A percentile compares a stretch with the other conserved stretches of the same genome.
These are phyloP conservation scores for Eulemur rubriventer DNA, from an alignment of 2,797 vertebrate genomes.

Conservation along the genomic window DNA sequence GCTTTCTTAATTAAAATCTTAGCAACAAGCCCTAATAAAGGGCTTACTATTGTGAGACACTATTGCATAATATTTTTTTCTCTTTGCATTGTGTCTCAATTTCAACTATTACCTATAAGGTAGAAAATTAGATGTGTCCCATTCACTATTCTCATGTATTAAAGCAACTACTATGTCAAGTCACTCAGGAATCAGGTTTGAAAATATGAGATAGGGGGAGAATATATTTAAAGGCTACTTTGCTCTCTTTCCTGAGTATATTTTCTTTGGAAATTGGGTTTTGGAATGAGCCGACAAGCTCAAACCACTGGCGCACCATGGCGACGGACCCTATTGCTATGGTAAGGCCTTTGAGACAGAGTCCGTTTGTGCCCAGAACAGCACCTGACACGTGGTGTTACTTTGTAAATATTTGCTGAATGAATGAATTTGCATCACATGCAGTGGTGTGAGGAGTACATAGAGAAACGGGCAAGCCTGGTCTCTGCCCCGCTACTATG, in stretches of 20 bases:
- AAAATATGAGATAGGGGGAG: neutral
- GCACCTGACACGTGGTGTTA: neutral
- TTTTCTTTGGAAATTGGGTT: neutral
- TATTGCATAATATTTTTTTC: neutral
- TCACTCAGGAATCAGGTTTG: neutral
- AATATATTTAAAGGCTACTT: neutral
- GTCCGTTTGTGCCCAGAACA: neutral
- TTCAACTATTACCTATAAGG: neutral
- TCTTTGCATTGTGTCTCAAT: neutral
- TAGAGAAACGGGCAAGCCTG: neutral
- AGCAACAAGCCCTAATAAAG: neutral
- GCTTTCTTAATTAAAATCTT: slow-evolving; percentile 1
- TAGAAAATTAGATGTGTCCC: neutral
- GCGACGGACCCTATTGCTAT: too few relatives aligned
- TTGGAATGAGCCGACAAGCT: neutral
- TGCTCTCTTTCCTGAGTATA: neutral
- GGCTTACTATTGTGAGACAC: neutral
- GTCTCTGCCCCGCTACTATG: neutral
- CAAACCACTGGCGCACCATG: neutral
- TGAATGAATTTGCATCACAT: slow-evolving; percentile 1
- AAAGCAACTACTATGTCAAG: neutral
- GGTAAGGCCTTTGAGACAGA: neutral
- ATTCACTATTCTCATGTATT: neutral
- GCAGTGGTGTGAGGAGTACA: neutral
- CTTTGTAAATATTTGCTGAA: neutral